These are phyloP conservation scores for Cryptus armator DNA, from an alignment of 2,888 invertebrate genomes.

Conservation along the genomic window DNA sequence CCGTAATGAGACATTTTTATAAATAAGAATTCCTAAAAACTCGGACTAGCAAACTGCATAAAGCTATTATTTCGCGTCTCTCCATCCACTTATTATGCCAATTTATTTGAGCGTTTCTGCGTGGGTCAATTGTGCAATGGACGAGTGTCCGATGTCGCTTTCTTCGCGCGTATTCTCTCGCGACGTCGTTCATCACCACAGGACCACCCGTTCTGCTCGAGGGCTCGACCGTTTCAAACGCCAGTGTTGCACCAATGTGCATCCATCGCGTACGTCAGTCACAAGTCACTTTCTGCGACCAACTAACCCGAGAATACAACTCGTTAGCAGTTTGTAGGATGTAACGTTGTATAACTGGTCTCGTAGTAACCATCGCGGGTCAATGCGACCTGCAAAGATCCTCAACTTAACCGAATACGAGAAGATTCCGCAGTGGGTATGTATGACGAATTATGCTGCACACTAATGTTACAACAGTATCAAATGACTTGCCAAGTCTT, in stretches of 20 bases:
- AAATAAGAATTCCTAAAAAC: background rate
- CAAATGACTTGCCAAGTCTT: background rate
- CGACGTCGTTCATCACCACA: constrained; percentile 52
- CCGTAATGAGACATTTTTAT: no score
- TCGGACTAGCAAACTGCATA: background rate
- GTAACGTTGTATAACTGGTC: constrained; percentile 15
- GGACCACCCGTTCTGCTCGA: constrained; percentile 45
- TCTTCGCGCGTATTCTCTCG: constrained; percentile 54
- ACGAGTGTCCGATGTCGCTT: constrained; percentile 43
- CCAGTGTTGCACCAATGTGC: constrained; percentile 45
- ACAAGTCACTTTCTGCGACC: constrained; percentile 52
- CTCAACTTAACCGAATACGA: background rate
- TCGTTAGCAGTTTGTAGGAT: constrained; percentile 54
- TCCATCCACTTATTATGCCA: constrained; percentile 1
- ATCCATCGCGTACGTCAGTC: constrained; percentile 57
- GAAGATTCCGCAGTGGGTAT: background rate
- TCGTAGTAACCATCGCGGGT: background rate
- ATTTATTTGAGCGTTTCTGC: constrained; percentile 33
- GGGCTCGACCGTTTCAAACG: constrained; percentile 2
- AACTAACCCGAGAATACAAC: constrained; percentile 60
- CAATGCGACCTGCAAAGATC: background rate
- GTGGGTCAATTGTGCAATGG: constrained; percentile 45
- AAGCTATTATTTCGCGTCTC: background rate
- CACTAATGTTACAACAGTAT: background rate
- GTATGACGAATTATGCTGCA: background rate